Base-by-base conservation (phyloP, 1,140 invertebrate genomes). In the Hypsibius dujardini region DNA sequence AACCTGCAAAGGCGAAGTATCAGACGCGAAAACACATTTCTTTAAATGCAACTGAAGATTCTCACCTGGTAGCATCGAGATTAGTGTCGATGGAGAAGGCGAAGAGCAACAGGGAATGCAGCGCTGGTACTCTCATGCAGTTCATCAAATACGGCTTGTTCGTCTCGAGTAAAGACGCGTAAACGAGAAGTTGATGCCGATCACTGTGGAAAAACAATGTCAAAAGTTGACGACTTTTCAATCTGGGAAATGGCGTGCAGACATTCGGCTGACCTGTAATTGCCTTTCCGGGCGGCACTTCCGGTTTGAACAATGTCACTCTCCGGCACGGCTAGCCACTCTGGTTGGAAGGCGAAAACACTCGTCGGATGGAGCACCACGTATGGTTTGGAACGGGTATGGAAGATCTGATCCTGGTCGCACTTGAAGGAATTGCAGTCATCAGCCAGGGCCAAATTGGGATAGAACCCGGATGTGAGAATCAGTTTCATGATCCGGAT, bases 81-180 rank as follows among this genome's bases (percentile, higher is more conserved):
- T 92, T 90, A 1, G 88, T 89, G 72, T 90, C 88, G 71, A 93
- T 86, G 69, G 84, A 84, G 42, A 47, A 71, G n/a, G 89, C 84
- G 77, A 94, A 90, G 1, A 96, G 80, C 40, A 96, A 79, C 47
- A 95, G 79, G 0, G 89, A 88, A 79, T 95, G 92, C 2, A 90
- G 85, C 0, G 89, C 90, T 67, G 93, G 92, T 83, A 95, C 87
- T 72, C 91, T 81, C 77, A 95, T 85, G 2, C 87, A 88, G 78
- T 93, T 95, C 73, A 95, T 87, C 74, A 97, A 81, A 79, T 94
- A 96, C 0, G 92, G 90, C 79, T 96, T 96, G 47, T 89, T 94
- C 0, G 93, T 97, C 81, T 96, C 93, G 72, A 97, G 79, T 14
- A 96, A 81, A 1, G 90, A 90, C 86, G 95, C 85, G 81, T 90